phyloP scores from a whole-genome alignment of 2,797 vertebrate genomes.

The Danio jaintianensis region DNA sequence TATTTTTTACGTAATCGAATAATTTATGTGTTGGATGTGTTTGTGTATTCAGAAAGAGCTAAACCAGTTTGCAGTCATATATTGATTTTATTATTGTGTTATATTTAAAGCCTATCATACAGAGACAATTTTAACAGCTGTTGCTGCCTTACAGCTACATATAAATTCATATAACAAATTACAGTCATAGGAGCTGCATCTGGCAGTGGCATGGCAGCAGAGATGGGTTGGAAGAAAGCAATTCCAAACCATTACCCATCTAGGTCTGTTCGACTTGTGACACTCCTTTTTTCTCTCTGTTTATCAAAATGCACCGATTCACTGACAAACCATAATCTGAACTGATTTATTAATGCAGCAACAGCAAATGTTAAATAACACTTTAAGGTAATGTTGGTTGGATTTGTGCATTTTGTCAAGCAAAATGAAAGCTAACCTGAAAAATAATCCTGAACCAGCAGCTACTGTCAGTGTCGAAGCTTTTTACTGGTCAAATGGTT shows the following conservation, averaged over 20 bases:
- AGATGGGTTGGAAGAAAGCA: slow-evolving; percentile 22
- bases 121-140: slow-evolving; percentile 9
- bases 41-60: not conserved
- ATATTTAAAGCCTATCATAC: not conserved
- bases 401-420: too few species aligned
- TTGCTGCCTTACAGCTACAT: not conserved
- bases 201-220: not conserved
- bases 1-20: not conserved
- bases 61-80: not conserved
- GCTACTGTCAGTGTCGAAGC: slow-evolving; percentile 8
- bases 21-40: not conserved
- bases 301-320: slow-evolving; percentile 7
- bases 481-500: not conserved
- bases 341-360: slow-evolving; percentile 3
- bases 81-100: slow-evolving; percentile 11
- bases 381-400: not conserved
- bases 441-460: slow-evolving; percentile 13
- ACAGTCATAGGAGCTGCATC: slow-evolving; percentile 19
- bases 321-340: slow-evolving; percentile 14
- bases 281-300: slow-evolving; percentile 21
- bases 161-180: slow-evolving; percentile 14
- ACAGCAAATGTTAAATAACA: slow-evolving; percentile 16
- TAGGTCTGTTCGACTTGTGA: slow-evolving; percentile 43
- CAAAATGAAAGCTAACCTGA: slow-evolving; percentile 23
- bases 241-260: slow-evolving; percentile 50